Evolutionary conservation across 1,140 invertebrate species (phyloP), one percentile per base, ranked within the genome.

Genomic region (Formica selysi): DNA sequence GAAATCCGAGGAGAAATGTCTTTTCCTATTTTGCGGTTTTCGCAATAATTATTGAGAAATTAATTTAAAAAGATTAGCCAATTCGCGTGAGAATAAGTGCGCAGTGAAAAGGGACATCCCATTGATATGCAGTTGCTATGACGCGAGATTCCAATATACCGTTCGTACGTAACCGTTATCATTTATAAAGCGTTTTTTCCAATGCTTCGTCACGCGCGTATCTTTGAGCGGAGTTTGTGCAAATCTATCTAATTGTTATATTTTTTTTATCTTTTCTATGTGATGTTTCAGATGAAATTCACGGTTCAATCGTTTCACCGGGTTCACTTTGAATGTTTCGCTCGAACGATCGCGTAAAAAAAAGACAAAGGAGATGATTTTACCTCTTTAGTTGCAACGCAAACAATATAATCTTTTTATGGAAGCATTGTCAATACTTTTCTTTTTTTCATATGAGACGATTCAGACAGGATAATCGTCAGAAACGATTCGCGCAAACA

Each of bases 401-500:
- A 3, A 51, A 79, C 44, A 38, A 1, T 32, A 19, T 3, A 51
- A 54, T 38, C 32, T 38, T n/a, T 79, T 68, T 41, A 8, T 22
- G 6, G n/a, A 1, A 73, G 19, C n/a, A 26, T 62, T 44, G 38
- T 19, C 26, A 32, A 10, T 41, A 41, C 7, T 0, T 32, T 41
- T 1, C 22, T 5, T 51, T 57, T 68, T 57, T 80, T 68, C 13
- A 57, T 19, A 41, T 68, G 10, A 51, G 22, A 38, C 29, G 22
- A 80, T 80, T 68, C 22, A 70, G 22, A 3, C 36, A 16, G 48
- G 26, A 81, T 32, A 26, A 81, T 73, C 36, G 48, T 83, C 54
- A 83, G 48, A 83, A 83, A 19, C 16, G 68, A 80, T 3, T 22
- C 22, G 7, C 36, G 29, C 41, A 62, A 74, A 83, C 54, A 62